phyloP scores from a whole-genome alignment of 1,140 invertebrate species.

The Ostrea edulis region DNA sequence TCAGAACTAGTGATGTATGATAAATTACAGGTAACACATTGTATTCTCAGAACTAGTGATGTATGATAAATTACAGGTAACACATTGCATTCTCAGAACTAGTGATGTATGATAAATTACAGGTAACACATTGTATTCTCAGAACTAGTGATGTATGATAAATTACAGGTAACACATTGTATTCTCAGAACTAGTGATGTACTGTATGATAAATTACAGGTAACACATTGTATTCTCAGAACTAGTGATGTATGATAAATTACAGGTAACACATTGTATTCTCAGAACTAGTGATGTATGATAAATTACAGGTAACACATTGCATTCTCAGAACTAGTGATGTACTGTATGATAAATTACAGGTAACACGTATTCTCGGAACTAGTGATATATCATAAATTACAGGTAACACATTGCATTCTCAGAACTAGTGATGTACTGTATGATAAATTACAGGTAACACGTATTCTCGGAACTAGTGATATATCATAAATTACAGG shows the following conservation, averaged over 20 bases:
- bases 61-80: conserved; percentile 93
- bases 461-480: neutral
- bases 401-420: conserved; percentile 86
- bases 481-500: conserved; percentile 99
- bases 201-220: conserved; percentile 99
- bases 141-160: no score
- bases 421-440: no score
- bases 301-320: conserved; percentile 94
- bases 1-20: conserved; percentile 75
- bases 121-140: conserved; percentile 81
- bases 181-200: no score
- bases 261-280: conserved; percentile 86
- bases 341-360: conserved; percentile 94
- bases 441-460: conserved; percentile 96
- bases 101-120: no score
- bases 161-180: conserved; percentile 92
- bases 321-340: no score
- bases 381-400: no score
- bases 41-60: neutral
- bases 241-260: conserved; percentile 87
- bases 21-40: conserved; percentile 93
- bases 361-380: conserved; percentile 80
- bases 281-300: no score
- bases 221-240: conserved; percentile 63
- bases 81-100: neutral